Percentiles rank a stretch among this genome's conserved stretches.
These are phyloP conservation scores for Hoplostethus mediterraneus DNA, from an alignment of 2,797 vertebrate species.

Conservation along the genomic window DNA sequence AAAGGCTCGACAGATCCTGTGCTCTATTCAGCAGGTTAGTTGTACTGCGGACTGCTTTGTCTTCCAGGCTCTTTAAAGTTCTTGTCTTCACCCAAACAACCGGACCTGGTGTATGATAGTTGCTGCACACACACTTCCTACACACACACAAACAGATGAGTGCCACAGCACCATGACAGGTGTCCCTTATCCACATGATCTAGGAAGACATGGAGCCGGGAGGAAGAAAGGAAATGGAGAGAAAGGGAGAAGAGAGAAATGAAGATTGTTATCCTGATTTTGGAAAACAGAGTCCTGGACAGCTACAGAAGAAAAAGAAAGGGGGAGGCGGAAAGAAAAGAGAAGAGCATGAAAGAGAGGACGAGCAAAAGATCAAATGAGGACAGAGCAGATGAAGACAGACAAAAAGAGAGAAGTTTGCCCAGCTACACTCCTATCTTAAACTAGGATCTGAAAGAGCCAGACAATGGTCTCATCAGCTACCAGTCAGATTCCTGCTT, in stretches of 20 bases:
- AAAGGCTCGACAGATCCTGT: conserved; percentile 42
- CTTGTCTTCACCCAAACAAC: conserved; percentile 67
- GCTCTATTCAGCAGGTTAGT: conserved; percentile 52
- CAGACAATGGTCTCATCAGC: conserved; percentile 53
- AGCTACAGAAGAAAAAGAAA: conserved; percentile 9
- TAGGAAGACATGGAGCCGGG: conserved; percentile 29
- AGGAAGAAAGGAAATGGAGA: conserved; percentile 51
- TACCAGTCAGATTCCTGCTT: conserved; percentile 23
- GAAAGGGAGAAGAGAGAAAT: conserved; percentile 51
- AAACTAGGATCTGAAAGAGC: conserved; percentile 37
- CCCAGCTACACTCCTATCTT: conserved; percentile 20
- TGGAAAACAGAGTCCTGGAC: conserved; percentile 19
- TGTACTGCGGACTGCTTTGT: conserved; percentile 64
- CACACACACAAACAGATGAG: conserved; percentile 41
- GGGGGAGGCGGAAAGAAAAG: conserved; percentile 36
- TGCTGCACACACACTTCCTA: neutral
- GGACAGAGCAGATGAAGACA: conserved; percentile 24
- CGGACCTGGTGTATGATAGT: conserved; percentile 36
- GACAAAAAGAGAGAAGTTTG: conserved; percentile 41
- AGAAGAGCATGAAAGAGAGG: conserved; percentile 44
- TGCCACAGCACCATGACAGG: conserved; percentile 57
- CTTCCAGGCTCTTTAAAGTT: conserved; percentile 70
- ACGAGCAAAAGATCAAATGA: conserved; percentile 60
- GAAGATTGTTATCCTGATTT: conserved; percentile 60
- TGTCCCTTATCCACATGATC: conserved; percentile 72